Conservation (phyloP, 53 echinoderm and acorn worm genomes). For the Apostichopus leukothele region DNA sequence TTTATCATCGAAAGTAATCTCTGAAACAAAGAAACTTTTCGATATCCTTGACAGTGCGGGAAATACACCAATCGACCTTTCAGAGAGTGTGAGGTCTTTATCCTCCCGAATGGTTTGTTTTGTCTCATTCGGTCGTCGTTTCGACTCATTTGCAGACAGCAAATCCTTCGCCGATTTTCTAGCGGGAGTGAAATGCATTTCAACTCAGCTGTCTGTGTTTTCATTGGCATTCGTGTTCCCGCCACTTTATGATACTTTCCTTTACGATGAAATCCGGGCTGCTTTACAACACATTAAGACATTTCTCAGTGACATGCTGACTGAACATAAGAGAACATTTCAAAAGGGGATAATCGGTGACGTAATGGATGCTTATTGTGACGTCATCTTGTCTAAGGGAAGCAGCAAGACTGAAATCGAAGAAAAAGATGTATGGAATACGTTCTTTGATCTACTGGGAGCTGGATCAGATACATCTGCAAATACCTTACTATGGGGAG, state of each 20-base stretch:
- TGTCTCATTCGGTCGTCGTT: slow-evolving; percentile 48
- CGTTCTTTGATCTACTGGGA: slow-evolving; percentile 55
- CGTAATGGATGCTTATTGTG: slow-evolving; percentile 24
- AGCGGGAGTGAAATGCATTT: slow-evolving; percentile 16
- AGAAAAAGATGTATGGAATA: slow-evolving; percentile 49
- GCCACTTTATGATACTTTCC: slow-evolving; percentile 50
- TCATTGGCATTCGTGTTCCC: slow-evolving; percentile 57
- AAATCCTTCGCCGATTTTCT: slow-evolving; percentile 42
- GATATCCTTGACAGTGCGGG: neutral
- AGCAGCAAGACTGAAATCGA: slow-evolving; percentile 7
- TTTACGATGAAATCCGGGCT: slow-evolving; percentile 47
- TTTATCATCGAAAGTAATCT: slow-evolving; percentile 12
- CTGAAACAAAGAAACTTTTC: slow-evolving; percentile 15
- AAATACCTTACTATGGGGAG: slow-evolving; percentile 57
- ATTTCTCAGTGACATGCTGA: slow-evolving; percentile 35
- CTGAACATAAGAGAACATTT: slow-evolving; percentile 14
- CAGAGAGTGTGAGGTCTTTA: neutral
- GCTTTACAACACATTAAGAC: slow-evolving; percentile 7
- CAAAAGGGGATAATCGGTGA: slow-evolving; percentile 11
- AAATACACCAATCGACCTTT: neutral
- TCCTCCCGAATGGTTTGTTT: slow-evolving; percentile 43
- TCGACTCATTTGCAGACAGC: slow-evolving; percentile 21
- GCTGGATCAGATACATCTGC: slow-evolving; percentile 58
- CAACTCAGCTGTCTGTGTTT: slow-evolving; percentile 32
- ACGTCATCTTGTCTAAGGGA: neutral